Evolutionary conservation across 2,888 invertebrate genomes (phyloP), one percentile per base, ranked within the genome.

Genomic region (Drosophila lacicola): DNA sequence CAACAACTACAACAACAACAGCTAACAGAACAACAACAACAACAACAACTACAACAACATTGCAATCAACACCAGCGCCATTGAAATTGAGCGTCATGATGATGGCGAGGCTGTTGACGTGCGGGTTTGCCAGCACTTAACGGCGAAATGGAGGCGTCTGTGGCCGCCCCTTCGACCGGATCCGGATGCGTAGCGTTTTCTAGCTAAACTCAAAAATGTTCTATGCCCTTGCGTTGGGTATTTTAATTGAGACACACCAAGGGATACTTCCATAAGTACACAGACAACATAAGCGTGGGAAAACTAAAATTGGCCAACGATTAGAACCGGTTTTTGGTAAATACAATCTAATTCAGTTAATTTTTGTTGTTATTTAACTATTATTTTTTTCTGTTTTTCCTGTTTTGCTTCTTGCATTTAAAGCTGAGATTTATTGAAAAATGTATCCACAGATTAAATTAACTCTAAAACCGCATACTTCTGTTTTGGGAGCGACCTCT

Each of bases 51-150:
- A 42, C 73, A 77, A 49, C 74, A 74, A 60, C 71, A 53, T 42
- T 73, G 83, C 86, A 88, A 83, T 88, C 88, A 85, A 88, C 83
- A 86, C 86, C 86, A 73, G 53, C 60, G 75, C 54, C 75, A 85
- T 80, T 82, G 82, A 82, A 86, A 80, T 80, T 74, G 80, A 74
- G 78, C 82, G 83, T 74, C 88, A 74, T 55, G 76, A 68, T 78
- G 76, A 67, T 82, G 82, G 79, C 67, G 51, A 66, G 55, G 58
- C 73, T 73, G 88, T 82, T 73, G 83, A 80, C 70, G 86, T 79
- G 83, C 77, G 74, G 88, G 80, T 61, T 77, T 82, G 74, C 76
- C 82, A 74, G 74, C 82, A 85, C 83, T 83, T 85, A 82, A 77
- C 69, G 74, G 66, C 54, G 55, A 79, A 82, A 65, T 64, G 64